phyloP scores from a whole-genome alignment of 37 sponge, comb jelly and placozoan genomes.

The Hormiphora californensis region DNA sequence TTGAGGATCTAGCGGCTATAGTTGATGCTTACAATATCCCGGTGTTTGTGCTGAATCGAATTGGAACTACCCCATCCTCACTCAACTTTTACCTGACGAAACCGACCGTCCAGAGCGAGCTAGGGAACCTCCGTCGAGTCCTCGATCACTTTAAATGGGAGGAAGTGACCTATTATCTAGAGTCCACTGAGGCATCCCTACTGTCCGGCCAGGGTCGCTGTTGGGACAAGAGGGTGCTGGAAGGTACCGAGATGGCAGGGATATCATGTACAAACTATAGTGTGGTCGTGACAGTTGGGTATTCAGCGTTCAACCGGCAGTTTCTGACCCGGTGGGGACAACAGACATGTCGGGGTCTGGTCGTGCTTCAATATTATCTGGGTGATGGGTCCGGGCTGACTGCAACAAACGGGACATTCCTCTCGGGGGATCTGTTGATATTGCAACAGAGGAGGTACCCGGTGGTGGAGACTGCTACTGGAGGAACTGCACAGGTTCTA shows the following conservation, averaged over 20 bases:
- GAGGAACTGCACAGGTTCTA: neutral
- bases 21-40: conserved; percentile 24
- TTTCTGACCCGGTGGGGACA: neutral
- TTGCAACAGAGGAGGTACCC: neutral
- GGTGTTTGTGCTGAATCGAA: conserved; percentile 18
- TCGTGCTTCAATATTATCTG: conserved; percentile 34
- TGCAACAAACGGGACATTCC: too few species aligned
- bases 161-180: neutral
- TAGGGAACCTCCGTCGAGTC: neutral
- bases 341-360: neutral
- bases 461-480: neutral
- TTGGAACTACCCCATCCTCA: neutral
- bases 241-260: neutral
- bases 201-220: neutral
- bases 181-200: neutral
- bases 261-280: neutral
- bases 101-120: neutral
- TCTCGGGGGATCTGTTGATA: conserved; percentile 41
- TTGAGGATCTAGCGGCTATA: neutral
- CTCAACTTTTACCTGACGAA: conserved; percentile 44
- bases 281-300: conserved; percentile 14
- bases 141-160: conserved; percentile 26
- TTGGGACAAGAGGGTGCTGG: conserved; percentile 14
- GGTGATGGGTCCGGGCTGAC: too few species aligned
- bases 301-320: neutral